These are phyloP conservation scores for Sycophila sp. DNA, from an alignment of 1,140 invertebrate genomes.

Conservation along the genomic window DNA sequence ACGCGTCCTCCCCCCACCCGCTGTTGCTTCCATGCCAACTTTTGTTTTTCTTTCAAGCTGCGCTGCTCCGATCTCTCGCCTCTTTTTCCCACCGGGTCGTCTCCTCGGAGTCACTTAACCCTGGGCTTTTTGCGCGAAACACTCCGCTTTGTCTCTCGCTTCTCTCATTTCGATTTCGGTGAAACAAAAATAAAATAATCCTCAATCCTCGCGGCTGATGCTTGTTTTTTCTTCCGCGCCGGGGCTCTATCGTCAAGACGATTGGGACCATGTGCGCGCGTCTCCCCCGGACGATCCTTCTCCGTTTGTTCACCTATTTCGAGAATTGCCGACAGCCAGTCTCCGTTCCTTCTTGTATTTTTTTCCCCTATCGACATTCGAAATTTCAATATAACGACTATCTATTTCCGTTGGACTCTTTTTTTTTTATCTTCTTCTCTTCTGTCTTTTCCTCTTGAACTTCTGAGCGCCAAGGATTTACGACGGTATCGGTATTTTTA, in stretches of 20 bases:
- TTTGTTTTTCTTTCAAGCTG: constrained; percentile 9
- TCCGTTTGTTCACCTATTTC: constrained; percentile 45
- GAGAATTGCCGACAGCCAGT: constrained; percentile 36
- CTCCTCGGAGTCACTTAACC: neutral
- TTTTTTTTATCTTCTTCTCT: constrained; percentile 4
- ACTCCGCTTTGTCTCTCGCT: constrained; percentile 1
- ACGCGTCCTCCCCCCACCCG: constrained; percentile 14
- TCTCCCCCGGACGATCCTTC: neutral
- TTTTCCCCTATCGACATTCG: constrained; percentile 9
- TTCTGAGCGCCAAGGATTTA: neutral
- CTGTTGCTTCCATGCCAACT: neutral
- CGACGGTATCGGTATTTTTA: constrained; percentile 28
- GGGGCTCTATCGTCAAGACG: constrained; percentile 39
- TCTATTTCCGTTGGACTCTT: constrained; percentile 12
- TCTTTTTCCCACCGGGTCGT: neutral
- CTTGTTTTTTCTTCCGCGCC: constrained; percentile 31
- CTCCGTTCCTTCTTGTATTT: constrained; percentile 8
- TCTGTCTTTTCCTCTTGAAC: neutral
- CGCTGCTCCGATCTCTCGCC: neutral
- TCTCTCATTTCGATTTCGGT: neutral
- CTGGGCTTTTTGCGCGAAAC: neutral
- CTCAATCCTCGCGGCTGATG: neutral
- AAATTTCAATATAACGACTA: constrained; percentile 2
- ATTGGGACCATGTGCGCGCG: constrained; percentile 49
- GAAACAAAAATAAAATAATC: constrained; percentile 9